These are phyloP conservation scores for Troilus luridus DNA, from an alignment of 2,888 invertebrate genomes.

Conservation along the genomic window DNA sequence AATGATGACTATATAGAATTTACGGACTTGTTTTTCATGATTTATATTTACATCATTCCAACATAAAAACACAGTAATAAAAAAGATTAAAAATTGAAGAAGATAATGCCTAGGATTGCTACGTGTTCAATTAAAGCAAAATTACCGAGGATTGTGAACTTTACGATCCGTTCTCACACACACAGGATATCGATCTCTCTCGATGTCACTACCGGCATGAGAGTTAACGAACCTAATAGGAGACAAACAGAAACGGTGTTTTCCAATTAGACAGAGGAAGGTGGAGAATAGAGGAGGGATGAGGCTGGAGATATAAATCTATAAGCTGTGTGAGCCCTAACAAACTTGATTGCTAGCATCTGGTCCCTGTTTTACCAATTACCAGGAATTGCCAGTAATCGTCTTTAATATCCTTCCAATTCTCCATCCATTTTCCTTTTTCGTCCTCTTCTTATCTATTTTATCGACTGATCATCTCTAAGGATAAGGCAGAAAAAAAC, in stretches of 20 bases:
- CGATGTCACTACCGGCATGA: not conserved
- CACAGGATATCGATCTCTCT: not conserved
- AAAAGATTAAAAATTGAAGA: too few species aligned
- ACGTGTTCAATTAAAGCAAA: too few species aligned
- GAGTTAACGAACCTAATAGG: not conserved
- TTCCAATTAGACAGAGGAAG: not conserved
- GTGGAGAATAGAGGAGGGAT: not conserved
- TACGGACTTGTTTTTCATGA: too few species aligned
- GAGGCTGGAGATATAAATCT: slow-evolving; percentile 25
- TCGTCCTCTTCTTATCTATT: not conserved
- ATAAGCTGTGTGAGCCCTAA: slow-evolving; percentile 17
- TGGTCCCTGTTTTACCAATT: slow-evolving; percentile 29
- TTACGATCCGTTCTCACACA: not conserved
- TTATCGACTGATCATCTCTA: not conserved
- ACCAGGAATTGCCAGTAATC: slow-evolving; percentile 43
- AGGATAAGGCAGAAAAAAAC: not conserved
- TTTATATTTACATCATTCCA: too few species aligned
- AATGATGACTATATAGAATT: too few species aligned
- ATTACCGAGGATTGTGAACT: too few species aligned
- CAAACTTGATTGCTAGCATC: slow-evolving; percentile 44
- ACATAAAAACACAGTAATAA: too few species aligned
- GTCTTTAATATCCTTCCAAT: slow-evolving; percentile 41
- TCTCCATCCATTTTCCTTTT: slow-evolving; percentile 35
- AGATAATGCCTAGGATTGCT: too few species aligned
- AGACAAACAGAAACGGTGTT: not conserved